Percentiles rank a stretch among this genome's conserved stretches.
Evolutionary conservation across 2,888 invertebrate species (phyloP).

Genomic region (Cosmopolites sordidus): DNA sequence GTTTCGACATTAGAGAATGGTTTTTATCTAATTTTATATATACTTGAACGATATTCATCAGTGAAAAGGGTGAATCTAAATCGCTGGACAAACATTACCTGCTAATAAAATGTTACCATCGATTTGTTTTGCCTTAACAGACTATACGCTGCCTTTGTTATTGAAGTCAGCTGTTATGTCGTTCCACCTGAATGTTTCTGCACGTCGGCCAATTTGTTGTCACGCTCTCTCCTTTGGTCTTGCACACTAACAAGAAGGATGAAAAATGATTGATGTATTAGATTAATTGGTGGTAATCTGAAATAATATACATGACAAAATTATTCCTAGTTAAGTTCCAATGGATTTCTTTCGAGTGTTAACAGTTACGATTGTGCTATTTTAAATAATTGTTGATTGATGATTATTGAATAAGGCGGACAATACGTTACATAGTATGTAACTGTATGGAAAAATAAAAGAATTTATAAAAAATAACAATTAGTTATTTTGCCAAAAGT

Average conservation of each 20-base stretch:
- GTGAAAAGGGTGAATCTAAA: neutral
- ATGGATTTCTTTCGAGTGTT: neutral
- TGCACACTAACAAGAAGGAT: neutral
- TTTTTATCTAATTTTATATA: neutral
- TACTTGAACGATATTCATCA: neutral
- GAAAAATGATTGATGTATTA: neutral
- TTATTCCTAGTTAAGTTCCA: neutral
- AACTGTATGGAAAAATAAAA: too few relatives aligned
- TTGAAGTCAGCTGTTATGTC: constrained; percentile 26
- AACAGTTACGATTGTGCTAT: neutral
- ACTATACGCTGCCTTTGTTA: constrained; percentile 19
- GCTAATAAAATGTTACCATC: constrained; percentile 17
- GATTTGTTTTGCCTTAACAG: constrained; percentile 14
- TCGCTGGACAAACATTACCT: neutral
- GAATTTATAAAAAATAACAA: too few relatives aligned
- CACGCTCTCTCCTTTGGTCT: neutral
- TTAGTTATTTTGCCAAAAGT: too few relatives aligned
- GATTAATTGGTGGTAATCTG: neutral
- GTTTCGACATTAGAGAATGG: neutral
- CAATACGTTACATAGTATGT: too few relatives aligned
- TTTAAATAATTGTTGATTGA: too few relatives aligned
- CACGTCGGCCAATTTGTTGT: neutral
- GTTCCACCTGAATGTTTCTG: neutral
- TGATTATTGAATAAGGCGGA: too few relatives aligned
- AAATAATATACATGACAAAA: neutral